A percentile compares a stretch with the other conserved stretches of the same genome.
Conservation (phyloP, 2,888 invertebrate species). For the Nymphalis polychloros region DNA sequence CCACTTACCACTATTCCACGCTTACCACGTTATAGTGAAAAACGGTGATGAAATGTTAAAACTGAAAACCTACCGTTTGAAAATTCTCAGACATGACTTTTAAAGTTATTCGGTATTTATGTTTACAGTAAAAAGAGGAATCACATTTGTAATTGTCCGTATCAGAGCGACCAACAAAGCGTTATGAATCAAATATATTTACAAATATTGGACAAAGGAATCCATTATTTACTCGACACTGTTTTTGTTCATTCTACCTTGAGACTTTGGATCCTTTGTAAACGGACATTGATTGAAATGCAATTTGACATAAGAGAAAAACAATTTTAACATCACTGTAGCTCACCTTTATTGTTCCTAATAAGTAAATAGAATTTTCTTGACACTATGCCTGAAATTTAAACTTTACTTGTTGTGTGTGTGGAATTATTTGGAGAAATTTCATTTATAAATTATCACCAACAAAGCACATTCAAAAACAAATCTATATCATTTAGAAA, state of each 20-base stretch:
- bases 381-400: too few species aligned
- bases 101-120: not conserved
- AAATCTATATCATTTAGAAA: not conserved
- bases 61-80: not conserved
- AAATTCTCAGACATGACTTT: too few species aligned
- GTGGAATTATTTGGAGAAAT: not conserved
- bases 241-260: constrained; percentile 15
- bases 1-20: too few species aligned
- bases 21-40: too few species aligned
- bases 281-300: constrained; percentile 10
- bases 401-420: too few species aligned
- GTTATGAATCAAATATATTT: constrained; percentile 24
- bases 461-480: not conserved
- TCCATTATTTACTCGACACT: constrained; percentile 17
- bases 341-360: too few species aligned
- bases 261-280: constrained; percentile 16
- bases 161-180: constrained; percentile 18
- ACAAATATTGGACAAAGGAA: constrained; percentile 25
- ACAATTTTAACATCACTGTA: not conserved
- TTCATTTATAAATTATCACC: not conserved
- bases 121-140: not conserved
- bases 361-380: not conserved
- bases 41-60: not conserved
- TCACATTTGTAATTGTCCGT: not conserved
- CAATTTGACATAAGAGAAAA: not conserved